Evolutionary conservation across 2,113 vertebrate species (phyloP).

Genomic region (Pelecanus crispus): DNA sequence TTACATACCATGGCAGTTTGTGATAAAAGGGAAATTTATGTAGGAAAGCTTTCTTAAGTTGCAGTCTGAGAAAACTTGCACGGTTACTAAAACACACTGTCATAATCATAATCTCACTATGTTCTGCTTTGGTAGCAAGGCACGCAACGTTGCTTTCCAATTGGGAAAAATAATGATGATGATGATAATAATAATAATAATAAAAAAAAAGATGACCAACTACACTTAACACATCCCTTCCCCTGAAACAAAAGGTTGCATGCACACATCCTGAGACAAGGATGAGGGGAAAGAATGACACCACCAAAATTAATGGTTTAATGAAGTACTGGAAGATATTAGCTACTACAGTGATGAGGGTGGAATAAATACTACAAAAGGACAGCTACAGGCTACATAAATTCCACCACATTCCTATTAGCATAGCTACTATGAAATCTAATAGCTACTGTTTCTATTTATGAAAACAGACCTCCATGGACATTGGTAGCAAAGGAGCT

Average conservation of each 20-base stretch:
- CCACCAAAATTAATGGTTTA: conserved; percentile 46
- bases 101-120: neutral
- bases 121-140: neutral
- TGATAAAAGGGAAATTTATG: neutral
- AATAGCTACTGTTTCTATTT: conserved; percentile 57
- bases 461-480: conserved; percentile 57
- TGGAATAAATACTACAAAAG: conserved; percentile 52
- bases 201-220: neutral
- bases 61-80: neutral
- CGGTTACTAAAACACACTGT: neutral
- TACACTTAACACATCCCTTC: conserved; percentile 3
- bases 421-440: conserved; percentile 56
- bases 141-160: neutral
- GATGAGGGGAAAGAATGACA: conserved; percentile 19
- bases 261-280: conserved; percentile 42
- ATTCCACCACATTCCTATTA: conserved; percentile 55
- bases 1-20: neutral
- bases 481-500: conserved; percentile 50
- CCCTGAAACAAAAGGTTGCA: conserved; percentile 43
- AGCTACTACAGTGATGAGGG: conserved; percentile 42
- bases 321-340: conserved; percentile 41
- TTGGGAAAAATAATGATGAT: too few species aligned
- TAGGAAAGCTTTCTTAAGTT: neutral
- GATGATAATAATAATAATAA: neutral
- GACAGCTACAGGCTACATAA: conserved; percentile 50